These are phyloP conservation scores for Pao palembangensis DNA, from an alignment of 2,113 vertebrate species.

Conservation along the genomic window DNA sequence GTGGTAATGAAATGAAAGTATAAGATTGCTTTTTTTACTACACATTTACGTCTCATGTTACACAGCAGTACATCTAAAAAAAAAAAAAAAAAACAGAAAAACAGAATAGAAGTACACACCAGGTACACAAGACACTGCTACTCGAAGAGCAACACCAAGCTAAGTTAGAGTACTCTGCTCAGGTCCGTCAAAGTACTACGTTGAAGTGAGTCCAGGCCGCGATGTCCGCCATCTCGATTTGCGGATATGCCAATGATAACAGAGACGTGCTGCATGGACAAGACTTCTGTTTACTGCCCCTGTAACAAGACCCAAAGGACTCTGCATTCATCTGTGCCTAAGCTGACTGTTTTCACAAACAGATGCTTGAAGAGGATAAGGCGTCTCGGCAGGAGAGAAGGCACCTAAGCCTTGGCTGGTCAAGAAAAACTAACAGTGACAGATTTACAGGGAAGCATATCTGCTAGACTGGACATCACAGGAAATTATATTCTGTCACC, in stretches of 20 bases:
- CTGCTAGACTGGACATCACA: conserved; percentile 49
- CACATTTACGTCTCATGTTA: conserved; percentile 33
- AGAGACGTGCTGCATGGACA: conserved; percentile 30
- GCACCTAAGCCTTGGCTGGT: conserved; percentile 56
- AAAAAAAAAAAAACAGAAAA: conserved; percentile 38
- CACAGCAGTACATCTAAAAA: conserved; percentile 12
- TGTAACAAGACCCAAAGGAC: no score
- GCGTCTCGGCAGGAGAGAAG: conserved; percentile 60
- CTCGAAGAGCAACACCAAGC: conserved; percentile 9
- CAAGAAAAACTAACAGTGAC: conserved; percentile 35
- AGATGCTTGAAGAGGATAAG: conserved; percentile 72
- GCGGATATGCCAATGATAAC: conserved; percentile 53
- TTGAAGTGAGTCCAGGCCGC: neutral
- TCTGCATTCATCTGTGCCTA: conserved; percentile 70
- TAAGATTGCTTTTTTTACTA: conserved; percentile 42
- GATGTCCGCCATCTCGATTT: conserved; percentile 20
- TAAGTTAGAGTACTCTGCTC: conserved; percentile 20
- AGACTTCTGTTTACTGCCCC: conserved; percentile 52
- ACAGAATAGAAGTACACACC: conserved; percentile 10
- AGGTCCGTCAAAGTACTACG: conserved; percentile 21
- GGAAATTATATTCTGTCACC: conserved; percentile 42
- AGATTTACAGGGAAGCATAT: conserved; percentile 42
- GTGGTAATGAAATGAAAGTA: no score
- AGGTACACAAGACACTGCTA: neutral
- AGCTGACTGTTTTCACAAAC: conserved; percentile 66